A percentile compares a stretch with the other conserved stretches of the same genome.
phyloP scores from a whole-genome alignment of 2,797 vertebrate species.

The Vespertilio murinus region DNA sequence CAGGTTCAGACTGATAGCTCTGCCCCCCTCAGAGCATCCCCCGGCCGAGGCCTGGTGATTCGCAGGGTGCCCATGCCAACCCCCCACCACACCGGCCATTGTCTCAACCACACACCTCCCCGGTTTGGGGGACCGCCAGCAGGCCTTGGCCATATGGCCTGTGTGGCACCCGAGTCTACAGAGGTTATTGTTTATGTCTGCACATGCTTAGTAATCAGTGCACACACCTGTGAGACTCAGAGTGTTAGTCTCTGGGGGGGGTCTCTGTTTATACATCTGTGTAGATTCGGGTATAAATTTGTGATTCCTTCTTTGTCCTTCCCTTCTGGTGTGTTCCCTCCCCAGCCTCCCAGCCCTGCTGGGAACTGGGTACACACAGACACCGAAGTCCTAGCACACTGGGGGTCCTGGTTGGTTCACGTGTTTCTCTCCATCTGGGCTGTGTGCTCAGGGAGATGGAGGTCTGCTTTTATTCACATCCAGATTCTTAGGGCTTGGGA shows the following conservation, averaged over 20 bases:
- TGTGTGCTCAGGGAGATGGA: neutral
- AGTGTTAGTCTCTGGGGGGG: neutral
- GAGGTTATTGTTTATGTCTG: neutral
- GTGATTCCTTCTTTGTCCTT: neutral
- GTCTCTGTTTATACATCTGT: neutral
- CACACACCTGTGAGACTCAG: neutral
- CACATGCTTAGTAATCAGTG: neutral
- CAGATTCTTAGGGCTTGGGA: neutral
- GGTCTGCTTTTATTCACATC: neutral
- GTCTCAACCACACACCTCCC: neutral
- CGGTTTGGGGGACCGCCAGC: neutral
- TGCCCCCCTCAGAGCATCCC: neutral
- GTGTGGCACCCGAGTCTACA: neutral
- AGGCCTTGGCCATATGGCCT: neutral
- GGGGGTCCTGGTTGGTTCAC: neutral
- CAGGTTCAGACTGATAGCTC: neutral
- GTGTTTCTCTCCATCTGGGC: neutral
- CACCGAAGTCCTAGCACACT: neutral
- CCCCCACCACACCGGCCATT: neutral
- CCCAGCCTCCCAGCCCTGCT: neutral
- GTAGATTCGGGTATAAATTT: neutral
- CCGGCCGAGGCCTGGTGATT: neutral
- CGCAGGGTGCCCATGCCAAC: no score
- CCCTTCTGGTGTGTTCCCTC: neutral
- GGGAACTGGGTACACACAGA: neutral